These are phyloP conservation scores for Cryptus viduatorius DNA, from an alignment of 2,888 invertebrate genomes.

Conservation along the genomic window DNA sequence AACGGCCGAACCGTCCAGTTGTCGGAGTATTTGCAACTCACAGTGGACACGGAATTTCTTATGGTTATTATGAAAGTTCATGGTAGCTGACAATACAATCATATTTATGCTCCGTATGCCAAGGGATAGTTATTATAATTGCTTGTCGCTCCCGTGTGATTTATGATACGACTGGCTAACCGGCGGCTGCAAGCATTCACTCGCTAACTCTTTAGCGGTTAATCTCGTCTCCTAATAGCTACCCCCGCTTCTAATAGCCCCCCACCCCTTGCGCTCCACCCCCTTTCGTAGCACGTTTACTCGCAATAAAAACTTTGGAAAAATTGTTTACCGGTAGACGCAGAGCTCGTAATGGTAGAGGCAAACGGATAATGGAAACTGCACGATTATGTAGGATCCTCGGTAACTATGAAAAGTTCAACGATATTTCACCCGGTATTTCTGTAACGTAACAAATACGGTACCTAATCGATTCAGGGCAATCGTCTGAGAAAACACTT, in stretches of 20 bases:
- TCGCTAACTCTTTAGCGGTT: constrained; percentile 76
- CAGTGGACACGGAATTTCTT: too few relatives aligned
- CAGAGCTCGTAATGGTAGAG: neutral
- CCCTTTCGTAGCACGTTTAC: constrained; percentile 24
- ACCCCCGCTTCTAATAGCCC: constrained; percentile 67
- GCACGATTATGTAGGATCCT: neutral
- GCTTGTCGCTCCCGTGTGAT: constrained; percentile 82
- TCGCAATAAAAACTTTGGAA: constrained; percentile 43
- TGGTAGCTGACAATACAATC: constrained; percentile 63
- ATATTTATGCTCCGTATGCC: constrained; percentile 78
- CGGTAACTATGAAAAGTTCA: neutral
- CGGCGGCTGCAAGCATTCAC: constrained; percentile 67
- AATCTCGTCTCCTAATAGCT: constrained; percentile 76
- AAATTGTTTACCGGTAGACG: constrained; percentile 20
- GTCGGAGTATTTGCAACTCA: too few relatives aligned
- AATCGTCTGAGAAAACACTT: too few relatives aligned
- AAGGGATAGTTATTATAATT: constrained; percentile 82
- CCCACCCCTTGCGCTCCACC: constrained; percentile 9
- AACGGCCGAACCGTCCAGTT: too few relatives aligned
- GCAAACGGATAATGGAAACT: neutral
- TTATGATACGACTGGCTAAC: constrained; percentile 78
- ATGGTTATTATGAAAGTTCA: too few relatives aligned
- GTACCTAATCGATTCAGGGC: too few relatives aligned
- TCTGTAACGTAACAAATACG: too few relatives aligned
- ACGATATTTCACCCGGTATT: neutral